phyloP scores from a whole-genome alignment of 1,140 invertebrate genomes.

The Drosophila persimilis region DNA sequence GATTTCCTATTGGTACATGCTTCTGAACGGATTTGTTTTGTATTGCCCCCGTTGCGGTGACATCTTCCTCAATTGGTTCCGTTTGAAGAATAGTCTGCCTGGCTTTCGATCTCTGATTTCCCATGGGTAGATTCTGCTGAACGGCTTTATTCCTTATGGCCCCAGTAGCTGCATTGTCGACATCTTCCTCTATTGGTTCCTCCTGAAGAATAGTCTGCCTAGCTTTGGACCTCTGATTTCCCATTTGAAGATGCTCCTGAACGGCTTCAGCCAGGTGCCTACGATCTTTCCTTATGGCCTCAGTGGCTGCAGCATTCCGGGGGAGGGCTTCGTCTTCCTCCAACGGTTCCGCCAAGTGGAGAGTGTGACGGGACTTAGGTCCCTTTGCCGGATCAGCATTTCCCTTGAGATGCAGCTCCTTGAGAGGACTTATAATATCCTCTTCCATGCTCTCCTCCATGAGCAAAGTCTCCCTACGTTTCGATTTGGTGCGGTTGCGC shows the following conservation, averaged over 20 bases:
- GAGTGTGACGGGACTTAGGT: conserved; percentile 8
- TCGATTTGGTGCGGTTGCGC: neutral
- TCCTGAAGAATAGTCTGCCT: neutral
- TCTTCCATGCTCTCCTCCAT: conserved; percentile 48
- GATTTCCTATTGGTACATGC: neutral
- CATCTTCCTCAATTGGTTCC: too few species aligned
- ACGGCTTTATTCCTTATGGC: too few species aligned
- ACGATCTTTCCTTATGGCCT: too few species aligned
- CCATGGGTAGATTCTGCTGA: too few species aligned
- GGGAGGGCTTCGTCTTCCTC: conserved; percentile 1
- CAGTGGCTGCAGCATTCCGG: neutral
- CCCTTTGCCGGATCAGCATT: neutral
- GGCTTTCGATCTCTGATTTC: too few species aligned
- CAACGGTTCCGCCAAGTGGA: conserved; percentile 10
- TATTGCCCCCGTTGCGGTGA: too few species aligned
- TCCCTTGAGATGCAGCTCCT: conserved; percentile 7
- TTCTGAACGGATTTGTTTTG: too few species aligned
- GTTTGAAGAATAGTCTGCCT: too few species aligned
- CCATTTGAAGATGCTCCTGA: neutral
- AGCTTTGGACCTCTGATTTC: neutral
- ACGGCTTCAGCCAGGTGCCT: too few species aligned
- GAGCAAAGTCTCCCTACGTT: conserved; percentile 34
- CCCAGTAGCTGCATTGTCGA: too few species aligned
- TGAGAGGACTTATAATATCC: conserved; percentile 10
- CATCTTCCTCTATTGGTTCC: conserved; percentile 14